Base-by-base conservation (phyloP, 2,888 invertebrate species). In the Leucoptera coffeella region DNA sequence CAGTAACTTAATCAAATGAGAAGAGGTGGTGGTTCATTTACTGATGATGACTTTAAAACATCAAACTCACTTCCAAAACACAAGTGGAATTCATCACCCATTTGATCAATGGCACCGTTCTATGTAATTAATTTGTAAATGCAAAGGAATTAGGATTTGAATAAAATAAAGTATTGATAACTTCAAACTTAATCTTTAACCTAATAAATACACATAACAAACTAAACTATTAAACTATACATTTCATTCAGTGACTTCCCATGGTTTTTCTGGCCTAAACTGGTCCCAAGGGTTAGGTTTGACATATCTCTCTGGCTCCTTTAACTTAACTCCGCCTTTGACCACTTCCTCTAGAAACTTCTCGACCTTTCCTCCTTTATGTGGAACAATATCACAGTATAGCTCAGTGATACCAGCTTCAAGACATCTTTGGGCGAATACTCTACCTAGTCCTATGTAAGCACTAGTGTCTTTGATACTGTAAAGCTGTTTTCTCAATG, bases 391-490 rank as follows among this genome's bases (percentile, higher is more conserved):
- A 41, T 82, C 75, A 42, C 80, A 62, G 32, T 44, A 58, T 39
- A 90, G 75, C 52, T 84, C 84, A 10, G 73, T 64, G 25, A 86
- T 76, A 2, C 86, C 85, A 33, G 75, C 65, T 57, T 93, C 85
- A 1, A 91, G 56, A 47, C 95, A 95, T 22, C 96, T 73, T 40
- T 81, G 77, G 0, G 91, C 94, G 22, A 97, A 65, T 3, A 82
- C 67, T 41, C 60, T 60, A 11, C 93, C 81, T 30, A 97, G 54
- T 49, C 87, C 89, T 13, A 81, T 72, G 37, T 82, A 90, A 1
- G 96, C 94, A 25, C 79, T 56, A 3, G 80, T 78, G 54, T 96
- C 94, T 22, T 65, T 77, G 1, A 76, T 73, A 43, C 89, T 85
- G 50, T 81, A 88, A 0, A 94, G 61, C 32, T 86, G 85, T 45